Evolutionary conservation across 2,113 vertebrate species (phyloP).

Genomic region (Paracanthobrama guichenoti): DNA sequence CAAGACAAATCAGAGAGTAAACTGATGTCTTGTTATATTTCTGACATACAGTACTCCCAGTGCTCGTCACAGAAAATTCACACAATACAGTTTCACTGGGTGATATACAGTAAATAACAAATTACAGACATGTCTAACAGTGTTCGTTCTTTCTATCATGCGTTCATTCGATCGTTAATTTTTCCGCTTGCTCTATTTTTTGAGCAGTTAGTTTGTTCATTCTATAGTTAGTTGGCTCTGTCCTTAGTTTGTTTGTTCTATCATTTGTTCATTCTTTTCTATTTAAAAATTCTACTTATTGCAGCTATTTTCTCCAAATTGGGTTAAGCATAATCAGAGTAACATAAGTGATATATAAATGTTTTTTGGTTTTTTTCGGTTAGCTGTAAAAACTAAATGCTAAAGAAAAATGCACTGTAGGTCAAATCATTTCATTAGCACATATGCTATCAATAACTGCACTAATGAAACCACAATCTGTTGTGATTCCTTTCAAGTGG

Average conservation of each 20-base stretch:
- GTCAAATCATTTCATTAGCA: conserved; percentile 9
- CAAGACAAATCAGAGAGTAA: too few relatives aligned
- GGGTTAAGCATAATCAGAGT: not conserved
- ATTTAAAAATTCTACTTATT: not conserved
- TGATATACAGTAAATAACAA: too few relatives aligned
- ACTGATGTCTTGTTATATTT: too few relatives aligned
- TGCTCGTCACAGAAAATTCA: too few relatives aligned
- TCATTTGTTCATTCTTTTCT: not conserved
- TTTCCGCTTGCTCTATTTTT: too few relatives aligned
- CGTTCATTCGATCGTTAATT: too few relatives aligned
- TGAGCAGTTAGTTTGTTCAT: not conserved
- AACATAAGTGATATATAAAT: not conserved
- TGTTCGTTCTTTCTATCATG: too few relatives aligned
- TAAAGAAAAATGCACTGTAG: not conserved
- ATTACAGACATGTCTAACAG: too few relatives aligned
- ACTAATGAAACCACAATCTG: conserved; percentile 7
- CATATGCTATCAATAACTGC: conserved; percentile 6
- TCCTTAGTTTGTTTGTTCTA: not conserved
- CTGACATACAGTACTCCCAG: too few relatives aligned
- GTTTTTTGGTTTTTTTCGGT: not conserved
- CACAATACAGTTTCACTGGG: too few relatives aligned
- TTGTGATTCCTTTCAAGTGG: conserved; percentile 1
- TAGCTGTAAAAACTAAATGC: not conserved
- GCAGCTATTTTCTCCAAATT: not conserved
- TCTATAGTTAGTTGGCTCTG: not conserved